These are phyloP conservation scores for Pogonocherus hispidulus DNA, from an alignment of 2,888 invertebrate species.

Conservation along the genomic window DNA sequence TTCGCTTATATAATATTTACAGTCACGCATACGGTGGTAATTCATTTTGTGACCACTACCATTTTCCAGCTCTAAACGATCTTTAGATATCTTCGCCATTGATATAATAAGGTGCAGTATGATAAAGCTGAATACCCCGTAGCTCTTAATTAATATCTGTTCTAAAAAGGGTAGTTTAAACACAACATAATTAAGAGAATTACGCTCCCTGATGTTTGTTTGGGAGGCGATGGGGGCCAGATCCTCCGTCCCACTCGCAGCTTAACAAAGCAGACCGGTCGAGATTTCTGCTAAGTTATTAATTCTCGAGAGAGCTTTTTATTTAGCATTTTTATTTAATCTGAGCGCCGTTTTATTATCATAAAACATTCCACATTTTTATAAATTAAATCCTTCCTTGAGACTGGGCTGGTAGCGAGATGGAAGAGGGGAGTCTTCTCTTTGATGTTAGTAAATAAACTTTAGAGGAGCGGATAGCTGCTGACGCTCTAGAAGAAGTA, in stretches of 20 bases:
- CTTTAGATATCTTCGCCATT: too few relatives aligned
- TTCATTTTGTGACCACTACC: too few relatives aligned
- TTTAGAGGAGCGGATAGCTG: slow-evolving; percentile 40
- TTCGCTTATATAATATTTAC: too few relatives aligned
- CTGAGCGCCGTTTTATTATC: slow-evolving; percentile 68
- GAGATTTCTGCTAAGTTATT: slow-evolving; percentile 64
- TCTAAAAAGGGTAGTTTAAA: slow-evolving; percentile 15
- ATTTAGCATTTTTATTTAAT: slow-evolving; percentile 69
- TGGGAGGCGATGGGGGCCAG: slow-evolving; percentile 9
- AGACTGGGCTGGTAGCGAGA: slow-evolving; percentile 38
- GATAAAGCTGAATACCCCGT: too few relatives aligned
- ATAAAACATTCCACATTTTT: slow-evolving; percentile 68
- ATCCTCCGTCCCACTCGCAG: slow-evolving; percentile 22
- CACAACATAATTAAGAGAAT: slow-evolving; percentile 27
- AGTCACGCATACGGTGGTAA: too few relatives aligned
- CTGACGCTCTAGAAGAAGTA: slow-evolving; percentile 17
- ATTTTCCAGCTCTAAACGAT: too few relatives aligned
- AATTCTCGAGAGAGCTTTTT: slow-evolving; percentile 66
- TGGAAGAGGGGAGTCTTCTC: slow-evolving; percentile 47
- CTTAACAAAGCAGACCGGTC: slow-evolving; percentile 39
- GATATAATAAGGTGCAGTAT: too few relatives aligned
- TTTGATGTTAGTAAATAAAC: slow-evolving; percentile 64
- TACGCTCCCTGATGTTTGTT: slow-evolving; percentile 23
- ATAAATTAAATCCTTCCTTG: slow-evolving; percentile 67
- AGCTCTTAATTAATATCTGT: slow-evolving; percentile 6